These are phyloP conservation scores for Arremon aurantiirostris DNA, from an alignment of 2,797 vertebrate genomes.

Conservation along the genomic window DNA sequence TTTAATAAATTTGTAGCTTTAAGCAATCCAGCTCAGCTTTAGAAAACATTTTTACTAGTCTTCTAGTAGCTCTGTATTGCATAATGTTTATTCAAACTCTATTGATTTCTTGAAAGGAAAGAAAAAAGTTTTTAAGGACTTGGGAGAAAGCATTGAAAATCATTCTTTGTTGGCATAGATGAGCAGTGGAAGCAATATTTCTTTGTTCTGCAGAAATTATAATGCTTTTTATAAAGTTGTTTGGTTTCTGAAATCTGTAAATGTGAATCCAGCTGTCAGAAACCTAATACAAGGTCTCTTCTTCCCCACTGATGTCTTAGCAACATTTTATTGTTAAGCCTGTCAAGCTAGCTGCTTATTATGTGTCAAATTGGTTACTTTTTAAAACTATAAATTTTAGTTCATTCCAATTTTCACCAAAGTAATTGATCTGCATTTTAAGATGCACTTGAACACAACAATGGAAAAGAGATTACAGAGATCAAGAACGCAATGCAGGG, in stretches of 20 bases:
- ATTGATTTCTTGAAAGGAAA: not conserved
- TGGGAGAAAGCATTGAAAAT: slow-evolving; percentile 16
- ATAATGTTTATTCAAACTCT: not conserved
- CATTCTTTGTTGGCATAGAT: not conserved
- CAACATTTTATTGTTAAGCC: slow-evolving; percentile 5
- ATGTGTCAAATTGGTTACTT: not conserved
- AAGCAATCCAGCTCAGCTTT: not conserved
- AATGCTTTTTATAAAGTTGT: slow-evolving; percentile 29
- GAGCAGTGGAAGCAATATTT: slow-evolving; percentile 6
- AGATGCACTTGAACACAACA: not conserved
- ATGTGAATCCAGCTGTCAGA: slow-evolving; percentile 40
- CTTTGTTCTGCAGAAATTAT: slow-evolving; percentile 19
- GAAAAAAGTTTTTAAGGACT: not conserved
- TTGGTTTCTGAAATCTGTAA: slow-evolving; percentile 37
- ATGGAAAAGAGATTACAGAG: not conserved
- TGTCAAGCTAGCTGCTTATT: slow-evolving; percentile 32
- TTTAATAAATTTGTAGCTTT: not conserved
- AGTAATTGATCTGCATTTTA: slow-evolving; percentile 15
- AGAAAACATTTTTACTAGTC: not conserved
- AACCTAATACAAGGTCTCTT: slow-evolving; percentile 3
- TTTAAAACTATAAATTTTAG: not conserved
- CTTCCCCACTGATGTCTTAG: not conserved
- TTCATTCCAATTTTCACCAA: not conserved
- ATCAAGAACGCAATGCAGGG: not conserved
- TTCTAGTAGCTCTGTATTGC: not conserved